phyloP scores from a whole-genome alignment of 2,113 vertebrate species.

The Lates calcarifer region DNA sequence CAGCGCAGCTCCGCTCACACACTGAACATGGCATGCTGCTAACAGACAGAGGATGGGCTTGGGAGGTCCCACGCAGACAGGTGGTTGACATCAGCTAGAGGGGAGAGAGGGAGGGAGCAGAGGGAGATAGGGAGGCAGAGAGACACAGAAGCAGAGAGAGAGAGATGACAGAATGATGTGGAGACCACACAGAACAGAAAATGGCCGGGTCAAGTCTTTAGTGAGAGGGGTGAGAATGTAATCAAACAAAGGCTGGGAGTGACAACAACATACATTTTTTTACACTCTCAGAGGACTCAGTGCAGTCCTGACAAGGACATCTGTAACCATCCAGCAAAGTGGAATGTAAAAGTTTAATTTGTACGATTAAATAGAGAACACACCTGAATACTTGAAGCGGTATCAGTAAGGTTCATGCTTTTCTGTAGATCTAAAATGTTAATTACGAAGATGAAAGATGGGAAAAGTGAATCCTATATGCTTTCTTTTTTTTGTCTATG shows the following conservation, averaged over 20 bases:
- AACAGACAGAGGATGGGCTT: constrained; percentile 77
- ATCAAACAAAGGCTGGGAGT: constrained; percentile 45
- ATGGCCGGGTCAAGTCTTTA: constrained; percentile 62
- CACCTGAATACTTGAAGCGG: neutral
- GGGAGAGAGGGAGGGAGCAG: constrained; percentile 7
- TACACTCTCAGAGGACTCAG: neutral
- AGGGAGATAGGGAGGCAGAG: constrained; percentile 26
- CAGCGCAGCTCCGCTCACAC: constrained; percentile 62
- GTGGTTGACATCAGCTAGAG: constrained; percentile 78
- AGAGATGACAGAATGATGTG: constrained; percentile 67
- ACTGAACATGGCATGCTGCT: constrained; percentile 71
- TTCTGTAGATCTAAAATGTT: neutral
- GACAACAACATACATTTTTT: constrained; percentile 36
- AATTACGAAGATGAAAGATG: neutral
- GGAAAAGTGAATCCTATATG: neutral
- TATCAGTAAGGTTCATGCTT: neutral
- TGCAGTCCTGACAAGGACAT: constrained; percentile 4
- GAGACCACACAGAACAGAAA: constrained; percentile 79
- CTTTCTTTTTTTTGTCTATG: neutral
- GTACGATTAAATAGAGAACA: neutral
- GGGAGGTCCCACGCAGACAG: constrained; percentile 82
- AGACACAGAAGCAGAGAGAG: constrained; percentile 52
- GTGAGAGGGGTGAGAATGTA: constrained; percentile 46
- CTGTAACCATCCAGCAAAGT: neutral
- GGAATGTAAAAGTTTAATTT: neutral